A percentile compares a stretch with the other conserved stretches of the same genome.
phyloP scores from a whole-genome alignment of 30 jellyfish, hydroid and myxozoan genomes.

The Aurelia coerulea region DNA sequence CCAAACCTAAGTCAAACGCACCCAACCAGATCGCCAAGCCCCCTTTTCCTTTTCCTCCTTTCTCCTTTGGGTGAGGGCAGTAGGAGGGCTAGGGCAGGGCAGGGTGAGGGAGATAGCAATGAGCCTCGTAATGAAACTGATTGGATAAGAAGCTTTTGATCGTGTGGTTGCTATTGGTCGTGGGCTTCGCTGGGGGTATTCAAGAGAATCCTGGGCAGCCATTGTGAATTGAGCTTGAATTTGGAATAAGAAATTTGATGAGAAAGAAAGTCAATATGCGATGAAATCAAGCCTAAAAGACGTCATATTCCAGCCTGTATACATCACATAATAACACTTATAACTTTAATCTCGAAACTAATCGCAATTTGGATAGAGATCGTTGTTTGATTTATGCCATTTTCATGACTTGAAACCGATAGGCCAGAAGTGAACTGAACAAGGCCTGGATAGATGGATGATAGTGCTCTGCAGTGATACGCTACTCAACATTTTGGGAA shows the following conservation, averaged over 20 bases:
- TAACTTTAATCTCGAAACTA: not conserved
- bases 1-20: no score
- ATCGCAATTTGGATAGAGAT: not conserved
- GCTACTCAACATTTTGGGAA: slow-evolving; percentile 21
- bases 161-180: slow-evolving; percentile 87
- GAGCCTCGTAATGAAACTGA: slow-evolving; percentile 7
- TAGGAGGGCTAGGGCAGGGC: no score
- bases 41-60: no score
- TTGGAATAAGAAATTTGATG: slow-evolving; percentile 20
- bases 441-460: no score
- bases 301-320: slow-evolving; percentile 23
- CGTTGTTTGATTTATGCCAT: not conserved
- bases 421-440: slow-evolving; percentile 4
- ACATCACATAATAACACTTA: not conserved
- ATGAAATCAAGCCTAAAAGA: slow-evolving; percentile 9
- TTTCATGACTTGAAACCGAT: slow-evolving; percentile 3
- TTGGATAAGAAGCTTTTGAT: slow-evolving; percentile 29
- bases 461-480: not conserved
- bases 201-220: slow-evolving; percentile 75
- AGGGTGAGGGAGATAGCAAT: not conserved
- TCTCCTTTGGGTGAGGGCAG: no score
- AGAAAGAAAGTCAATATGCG: slow-evolving; percentile 41
- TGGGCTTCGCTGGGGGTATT: slow-evolving; percentile 87
- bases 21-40: no score
- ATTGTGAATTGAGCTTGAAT: slow-evolving; percentile 74